Evolutionary conservation across 1,140 invertebrate species (phyloP), one percentile per base, ranked within the genome.

Genomic region (Eubasilissa regina): DNA sequence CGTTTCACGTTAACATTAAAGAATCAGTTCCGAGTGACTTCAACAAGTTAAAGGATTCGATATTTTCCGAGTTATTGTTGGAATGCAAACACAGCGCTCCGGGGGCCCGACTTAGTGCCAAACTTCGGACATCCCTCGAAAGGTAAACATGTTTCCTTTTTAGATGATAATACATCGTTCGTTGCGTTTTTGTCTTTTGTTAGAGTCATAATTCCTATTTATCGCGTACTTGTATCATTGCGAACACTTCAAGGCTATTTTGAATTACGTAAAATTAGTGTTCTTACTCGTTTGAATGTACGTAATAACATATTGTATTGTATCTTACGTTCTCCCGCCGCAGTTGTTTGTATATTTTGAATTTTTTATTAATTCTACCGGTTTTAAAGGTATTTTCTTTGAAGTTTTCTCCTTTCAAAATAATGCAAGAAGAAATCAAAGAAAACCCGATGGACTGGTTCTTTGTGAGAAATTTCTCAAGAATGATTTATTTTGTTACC

Each of bases 71-170:
- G 79, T 87, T 95, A 13, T 91, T 93, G 78, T 88, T 91, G 80
- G 93, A 95, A 85, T 94, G 93, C 85, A 92, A 91, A 85, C 90
- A 91, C 83, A 90, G 89, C 75, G 90, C 91, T n/a, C 93, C 94
- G 3, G 93, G 93, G 10, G 93, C 93, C 1, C 86, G 92, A 66
- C 88, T 96, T 6, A 91, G 92, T 1, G 92, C 93, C 82, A 84
- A 88, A 8, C 84, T 96, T 13, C 87, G 94, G 76, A 92, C 88
- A 73, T 89, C 89, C 68, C 84, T 96, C 12, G 93, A 94, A 84
- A 91, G 92, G 85, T 88, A 82, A 11, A 8, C 19, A 62, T 10
- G 13, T 62, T 62, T 62, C 25, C 13, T 43, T 51, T 51, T 13
- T 0, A 11, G 11, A 13, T 3, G n/a, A 15, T 15, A 51, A 1